Conservation (phyloP, 92 coral and sea anemone genomes). For the Phenganax marumi region DNA sequence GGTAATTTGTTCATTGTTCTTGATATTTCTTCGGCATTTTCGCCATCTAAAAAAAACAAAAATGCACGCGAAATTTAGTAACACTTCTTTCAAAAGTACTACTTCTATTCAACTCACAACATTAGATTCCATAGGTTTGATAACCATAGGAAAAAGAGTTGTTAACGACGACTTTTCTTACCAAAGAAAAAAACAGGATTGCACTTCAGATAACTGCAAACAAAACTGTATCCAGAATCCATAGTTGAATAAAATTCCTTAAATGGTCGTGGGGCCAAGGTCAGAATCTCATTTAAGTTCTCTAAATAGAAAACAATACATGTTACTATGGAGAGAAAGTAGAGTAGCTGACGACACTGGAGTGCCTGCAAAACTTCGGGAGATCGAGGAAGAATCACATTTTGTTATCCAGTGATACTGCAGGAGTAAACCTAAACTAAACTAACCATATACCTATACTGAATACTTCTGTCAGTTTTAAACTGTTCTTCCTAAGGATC, state of each 20-base stretch:
- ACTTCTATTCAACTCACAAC: too few species aligned
- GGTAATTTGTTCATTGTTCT: neutral
- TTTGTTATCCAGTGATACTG: too few species aligned
- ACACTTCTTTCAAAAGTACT: too few species aligned
- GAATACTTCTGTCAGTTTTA: too few species aligned
- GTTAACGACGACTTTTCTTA: constrained; percentile 7
- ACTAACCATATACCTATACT: too few species aligned
- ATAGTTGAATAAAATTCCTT: neutral
- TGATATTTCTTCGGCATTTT: neutral
- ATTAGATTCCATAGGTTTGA: too few species aligned
- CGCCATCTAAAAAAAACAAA: constrained; percentile 6
- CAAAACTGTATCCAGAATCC: neutral
- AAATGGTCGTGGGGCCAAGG: neutral
- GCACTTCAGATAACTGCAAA: constrained; percentile 15
- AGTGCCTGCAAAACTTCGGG: too few species aligned
- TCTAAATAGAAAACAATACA: neutral
- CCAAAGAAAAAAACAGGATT: constrained; percentile 30
- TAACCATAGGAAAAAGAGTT: too few species aligned
- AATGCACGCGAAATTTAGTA: neutral
- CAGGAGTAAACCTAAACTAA: too few species aligned
- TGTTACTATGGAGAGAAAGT: neutral
- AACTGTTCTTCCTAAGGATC: too few species aligned
- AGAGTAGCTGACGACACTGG: neutral
- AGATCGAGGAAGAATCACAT: too few species aligned
- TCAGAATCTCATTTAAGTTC: neutral